Evolutionary conservation across 2,888 invertebrate genomes (phyloP), one percentile per base, ranked within the genome.

Genomic region (Eupithecia subfuscata): DNA sequence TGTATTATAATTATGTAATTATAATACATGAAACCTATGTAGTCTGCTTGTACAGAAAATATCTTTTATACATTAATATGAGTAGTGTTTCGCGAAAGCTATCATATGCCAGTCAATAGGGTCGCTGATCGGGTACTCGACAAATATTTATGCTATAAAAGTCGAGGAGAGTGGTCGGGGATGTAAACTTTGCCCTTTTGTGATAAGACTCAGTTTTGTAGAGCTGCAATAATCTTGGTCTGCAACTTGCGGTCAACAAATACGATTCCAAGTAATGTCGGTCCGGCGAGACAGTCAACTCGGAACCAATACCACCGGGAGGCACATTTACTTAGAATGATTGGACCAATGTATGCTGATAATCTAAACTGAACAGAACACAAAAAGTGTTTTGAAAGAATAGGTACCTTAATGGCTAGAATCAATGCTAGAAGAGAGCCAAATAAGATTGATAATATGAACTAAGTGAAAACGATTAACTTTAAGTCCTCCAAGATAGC

Each of bases 131-230:
- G 88, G 89, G 90, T 89, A 85, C 90, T 88, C 83, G 80, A 83
- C 90, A 91, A 92, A 93, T 92, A 91, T 92, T 92, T 90, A 89
- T 87, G 82, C 82, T 85, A 84, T 87, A 85, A 88, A 88, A 68
- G 90, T 87, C 80, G 87, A 88, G 86, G 71, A 34, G 48, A 73
- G 73, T 73, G 18, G 37, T 48, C 30, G 45, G 30, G 25, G 52
- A 68, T 40, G 16, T 72, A 77, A 69, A 80, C 80, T 74, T 77
- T 79, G 75, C 71, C 43, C 68, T 78, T 48, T 70, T 68, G 70
- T 37, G 71, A 77, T 75, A 82, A 76, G 78, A 76, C 74, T 74
- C 73, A 76, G 70, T 75, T 74, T 78, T 75, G 76, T 71, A 30
- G n/a, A 48, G 71, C 52, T 75, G 14, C 7, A 18, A 25, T 63